Evolutionary conservation across 2,113 vertebrate genomes (phyloP).

Genomic region (Hucho hucho): DNA sequence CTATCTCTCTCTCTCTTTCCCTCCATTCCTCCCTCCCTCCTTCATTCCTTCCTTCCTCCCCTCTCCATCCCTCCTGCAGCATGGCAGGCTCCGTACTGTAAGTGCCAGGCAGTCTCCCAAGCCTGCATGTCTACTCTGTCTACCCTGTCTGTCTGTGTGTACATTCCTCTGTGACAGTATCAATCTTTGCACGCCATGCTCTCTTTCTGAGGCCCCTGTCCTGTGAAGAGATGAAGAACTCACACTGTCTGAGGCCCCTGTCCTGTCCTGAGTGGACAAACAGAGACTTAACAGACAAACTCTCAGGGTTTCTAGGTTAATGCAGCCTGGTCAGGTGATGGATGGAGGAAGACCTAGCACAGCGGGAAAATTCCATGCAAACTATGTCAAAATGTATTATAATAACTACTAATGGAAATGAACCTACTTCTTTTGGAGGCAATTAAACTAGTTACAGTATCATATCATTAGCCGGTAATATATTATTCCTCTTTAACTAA

Average conservation of each 20-base stretch:
- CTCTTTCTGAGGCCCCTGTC: background rate
- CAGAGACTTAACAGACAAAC: background rate
- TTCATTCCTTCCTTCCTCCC: background rate
- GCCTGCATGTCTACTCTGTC: background rate
- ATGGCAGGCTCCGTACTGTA: background rate
- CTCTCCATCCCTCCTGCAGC: conserved; percentile 1
- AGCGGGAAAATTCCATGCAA: no score
- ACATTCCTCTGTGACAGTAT: background rate
- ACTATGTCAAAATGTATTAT: no score
- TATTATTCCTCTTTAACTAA: no score
- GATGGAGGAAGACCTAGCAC: background rate
- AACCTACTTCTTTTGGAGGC: no score
- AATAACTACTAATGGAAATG: no score
- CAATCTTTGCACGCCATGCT: background rate
- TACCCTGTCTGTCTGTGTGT: background rate
- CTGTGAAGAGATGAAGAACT: background rate
- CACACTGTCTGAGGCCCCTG: background rate
- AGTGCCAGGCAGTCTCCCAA: background rate
- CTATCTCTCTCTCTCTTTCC: conserved; percentile 24
- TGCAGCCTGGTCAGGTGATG: background rate
- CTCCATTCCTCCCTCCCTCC: background rate
- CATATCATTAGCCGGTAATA: no score
- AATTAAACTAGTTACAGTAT: no score
- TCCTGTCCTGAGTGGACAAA: background rate
- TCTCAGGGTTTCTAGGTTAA: background rate